A percentile compares a stretch with the other conserved stretches of the same genome.
phyloP scores from a whole-genome alignment of 2,888 invertebrate species.

The Desoria tigrina region DNA sequence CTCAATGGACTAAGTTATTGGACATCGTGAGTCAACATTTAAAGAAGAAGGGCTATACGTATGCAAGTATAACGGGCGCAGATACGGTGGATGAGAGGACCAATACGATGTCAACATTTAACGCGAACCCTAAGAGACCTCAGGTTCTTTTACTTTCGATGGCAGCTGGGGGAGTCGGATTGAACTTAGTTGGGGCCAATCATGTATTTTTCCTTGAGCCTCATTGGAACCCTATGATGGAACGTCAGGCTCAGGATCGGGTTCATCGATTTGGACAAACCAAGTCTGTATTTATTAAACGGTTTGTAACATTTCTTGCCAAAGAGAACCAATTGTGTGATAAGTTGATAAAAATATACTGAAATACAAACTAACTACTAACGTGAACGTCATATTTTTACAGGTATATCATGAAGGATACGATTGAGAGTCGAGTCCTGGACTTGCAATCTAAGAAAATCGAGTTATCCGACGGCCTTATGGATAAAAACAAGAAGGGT shows the following conservation, averaged over 20 bases:
- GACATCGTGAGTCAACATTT: conserved; percentile 71
- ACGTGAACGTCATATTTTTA: conserved; percentile 43
- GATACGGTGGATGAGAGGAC: conserved; percentile 35
- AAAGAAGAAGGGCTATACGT: conserved; percentile 59
- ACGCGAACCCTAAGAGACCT: conserved; percentile 31
- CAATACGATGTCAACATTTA: conserved; percentile 40
- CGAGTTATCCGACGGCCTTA: conserved; percentile 72
- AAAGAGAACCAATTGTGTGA: conserved; percentile 55
- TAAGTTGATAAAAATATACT: conserved; percentile 8
- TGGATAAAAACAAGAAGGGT: conserved; percentile 67
- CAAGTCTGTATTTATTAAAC: conserved; percentile 77
- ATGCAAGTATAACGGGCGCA: conserved; percentile 71
- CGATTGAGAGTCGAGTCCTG: conserved; percentile 84
- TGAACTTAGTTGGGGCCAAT: conserved; percentile 90
- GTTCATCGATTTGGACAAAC: conserved; percentile 88
- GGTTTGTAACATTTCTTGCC: no score
- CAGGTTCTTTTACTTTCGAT: conserved; percentile 76
- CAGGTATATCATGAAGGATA: conserved; percentile 80
- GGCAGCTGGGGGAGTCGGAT: conserved; percentile 90
- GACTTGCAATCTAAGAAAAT: conserved; percentile 78
- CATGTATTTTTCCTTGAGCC: conserved; percentile 86
- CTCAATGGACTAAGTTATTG: conserved; percentile 88
- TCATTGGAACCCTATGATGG: conserved; percentile 97
- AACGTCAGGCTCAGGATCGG: conserved; percentile 90
- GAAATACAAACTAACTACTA: not conserved